Evolutionary conservation across 2,113 vertebrate genomes (phyloP), one percentile per base, ranked within the genome.

Genomic region (Trematomus loennbergii): DNA sequence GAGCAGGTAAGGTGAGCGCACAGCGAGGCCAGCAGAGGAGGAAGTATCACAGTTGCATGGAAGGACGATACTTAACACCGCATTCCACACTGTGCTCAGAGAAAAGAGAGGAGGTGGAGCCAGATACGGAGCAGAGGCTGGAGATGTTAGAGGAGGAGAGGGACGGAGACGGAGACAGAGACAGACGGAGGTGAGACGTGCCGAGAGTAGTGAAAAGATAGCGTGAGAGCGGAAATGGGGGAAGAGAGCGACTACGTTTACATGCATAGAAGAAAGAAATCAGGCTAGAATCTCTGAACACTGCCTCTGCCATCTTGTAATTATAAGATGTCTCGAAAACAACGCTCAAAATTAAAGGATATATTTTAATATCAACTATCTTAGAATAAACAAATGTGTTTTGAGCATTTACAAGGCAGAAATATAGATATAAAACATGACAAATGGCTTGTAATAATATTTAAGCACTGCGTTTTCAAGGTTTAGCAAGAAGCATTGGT

Each of bases 1-100:
- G 84, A 91, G 90, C 89, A 93, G 93, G 93, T 92, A 96, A 96
- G 90, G 89, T 93, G 93, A 96, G 88, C 89, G 57, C 76, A 91
- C 69, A 75, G 72, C 62, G 6, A 92, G 88, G 89, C 83, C 3
- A 75, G 89, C 91, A 86, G 91, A 71, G 88, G 87, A 93, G 91
- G 89, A 94, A 94, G 92, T 94, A 94, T 92, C 78, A 54, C 80
- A 52, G 78, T 91, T 92, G 91, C 89, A 88, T 87, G 77, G 88
- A 88, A 88, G 86, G 85, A 89, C 70, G 81, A 93, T 64, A 94
- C 90, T 87, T 91, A 90, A 94, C 88, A 87, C 89, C 84, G 5
- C 93, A 94, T 93, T 94, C 93, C 93, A 92, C 83, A 84, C 87
- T 68, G 86, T 49, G 69, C 86, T 80, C 76, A 40, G 76, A 79